Evolutionary conservation across 2,797 vertebrate species (phyloP).

Genomic region (Sebastes diaconus): DNA sequence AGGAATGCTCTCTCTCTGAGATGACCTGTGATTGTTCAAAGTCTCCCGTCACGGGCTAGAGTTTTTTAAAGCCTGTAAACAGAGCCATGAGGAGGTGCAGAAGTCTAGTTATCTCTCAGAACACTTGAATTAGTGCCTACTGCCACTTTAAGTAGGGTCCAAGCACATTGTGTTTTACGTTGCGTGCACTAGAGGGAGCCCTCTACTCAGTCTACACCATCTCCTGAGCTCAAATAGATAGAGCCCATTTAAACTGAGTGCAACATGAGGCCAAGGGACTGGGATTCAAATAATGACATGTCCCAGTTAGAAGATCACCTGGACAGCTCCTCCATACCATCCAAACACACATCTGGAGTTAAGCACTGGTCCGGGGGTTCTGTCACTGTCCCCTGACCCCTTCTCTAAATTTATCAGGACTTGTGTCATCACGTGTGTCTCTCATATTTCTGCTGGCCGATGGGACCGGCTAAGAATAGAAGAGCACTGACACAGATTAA

Average conservation of each 20-base stretch:
- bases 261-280: background rate
- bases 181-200: slow-evolving; percentile 40
- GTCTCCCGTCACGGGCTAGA: too few species aligned
- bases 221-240: background rate
- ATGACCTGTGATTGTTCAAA: too few species aligned
- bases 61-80: too few species aligned
- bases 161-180: background rate
- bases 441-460: slow-evolving; percentile 73
- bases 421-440: slow-evolving; percentile 55
- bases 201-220: background rate
- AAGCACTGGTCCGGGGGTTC: background rate
- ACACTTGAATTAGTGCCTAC: too few species aligned
- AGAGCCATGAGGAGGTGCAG: too few species aligned
- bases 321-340: background rate
- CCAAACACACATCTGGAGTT: slow-evolving; percentile 34
- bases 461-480: slow-evolving; percentile 71
- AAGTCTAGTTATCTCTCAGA: too few species aligned
- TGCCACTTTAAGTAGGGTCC: too few species aligned
- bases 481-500: slow-evolving; percentile 70
- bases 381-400: slow-evolving; percentile 41
- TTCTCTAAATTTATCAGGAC: slow-evolving; percentile 71
- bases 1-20: too few species aligned
- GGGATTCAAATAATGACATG: background rate
- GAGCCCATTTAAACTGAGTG: background rate
- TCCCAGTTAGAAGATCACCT: background rate